These are phyloP conservation scores for Lampris megalopsis DNA, from an alignment of 2,113 vertebrate species.

Conservation along the genomic window DNA sequence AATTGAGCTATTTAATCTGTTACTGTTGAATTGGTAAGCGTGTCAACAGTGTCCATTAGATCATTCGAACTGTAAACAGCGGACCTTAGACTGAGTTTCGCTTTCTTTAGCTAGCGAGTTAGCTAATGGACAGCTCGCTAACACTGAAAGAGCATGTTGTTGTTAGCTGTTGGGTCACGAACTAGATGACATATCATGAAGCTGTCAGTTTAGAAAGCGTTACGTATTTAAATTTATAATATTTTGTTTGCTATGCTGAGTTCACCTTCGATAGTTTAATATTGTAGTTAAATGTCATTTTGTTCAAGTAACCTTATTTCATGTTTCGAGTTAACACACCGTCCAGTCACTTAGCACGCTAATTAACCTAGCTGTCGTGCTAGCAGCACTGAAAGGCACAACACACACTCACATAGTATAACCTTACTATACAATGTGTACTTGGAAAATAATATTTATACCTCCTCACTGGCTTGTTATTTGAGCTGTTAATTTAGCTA, in stretches of 20 bases:
- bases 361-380: too few species aligned
- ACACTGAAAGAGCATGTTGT: conserved; percentile 2
- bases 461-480: neutral
- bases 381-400: too few species aligned
- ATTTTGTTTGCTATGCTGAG: neutral
- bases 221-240: neutral
- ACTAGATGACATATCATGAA: neutral
- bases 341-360: too few species aligned
- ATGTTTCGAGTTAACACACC: too few species aligned
- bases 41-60: conserved; percentile 32
- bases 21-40: neutral
- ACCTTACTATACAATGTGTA: neutral
- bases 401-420: neutral
- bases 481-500: neutral
- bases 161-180: conserved; percentile 14
- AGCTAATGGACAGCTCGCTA: conserved; percentile 61
- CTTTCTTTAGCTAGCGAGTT: conserved; percentile 65
- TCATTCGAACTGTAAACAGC: conserved; percentile 41
- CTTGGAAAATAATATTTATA: neutral
- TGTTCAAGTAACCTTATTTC: too few species aligned
- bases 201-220: neutral
- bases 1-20: neutral
- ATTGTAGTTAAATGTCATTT: too few species aligned
- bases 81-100: conserved; percentile 27
- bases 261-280: too few species aligned